These are phyloP conservation scores for Nebria brevicollis DNA, from an alignment of 2,888 invertebrate genomes.

Conservation along the genomic window DNA sequence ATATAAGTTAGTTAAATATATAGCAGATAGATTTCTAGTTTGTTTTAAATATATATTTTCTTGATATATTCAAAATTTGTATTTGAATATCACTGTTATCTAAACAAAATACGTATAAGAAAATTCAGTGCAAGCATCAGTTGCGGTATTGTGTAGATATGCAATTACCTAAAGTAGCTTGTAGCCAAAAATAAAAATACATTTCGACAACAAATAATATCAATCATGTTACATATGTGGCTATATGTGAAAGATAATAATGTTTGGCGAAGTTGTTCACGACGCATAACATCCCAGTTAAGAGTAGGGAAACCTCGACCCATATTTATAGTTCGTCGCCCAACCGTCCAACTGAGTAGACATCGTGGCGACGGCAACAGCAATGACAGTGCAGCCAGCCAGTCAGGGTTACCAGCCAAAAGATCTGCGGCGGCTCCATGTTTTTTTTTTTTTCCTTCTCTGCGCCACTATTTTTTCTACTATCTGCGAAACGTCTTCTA, in stretches of 20 bases:
- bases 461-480: conserved; percentile 2
- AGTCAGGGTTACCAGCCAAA: background rate
- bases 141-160: no score
- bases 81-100: no score
- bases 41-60: no score
- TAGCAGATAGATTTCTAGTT: no score
- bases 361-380: background rate
- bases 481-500: no score
- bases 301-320: conserved; percentile 8
- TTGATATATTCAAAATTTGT: no score
- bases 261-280: conserved; percentile 32
- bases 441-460: background rate
- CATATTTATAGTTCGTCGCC: background rate
- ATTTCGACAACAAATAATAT: background rate
- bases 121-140: no score
- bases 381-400: background rate
- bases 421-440: conserved; percentile 4
- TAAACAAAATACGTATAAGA: no score
- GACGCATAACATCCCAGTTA: conserved; percentile 2
- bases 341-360: background rate
- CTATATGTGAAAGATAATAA: conserved; percentile 49
- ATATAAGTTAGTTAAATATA: no score
- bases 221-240: conserved; percentile 40
- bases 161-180: no score
- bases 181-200: no score